A percentile compares a stretch with the other conserved stretches of the same genome.
These are phyloP conservation scores for Serinus canaria DNA, from an alignment of 2,113 vertebrate genomes.

Conservation along the genomic window DNA sequence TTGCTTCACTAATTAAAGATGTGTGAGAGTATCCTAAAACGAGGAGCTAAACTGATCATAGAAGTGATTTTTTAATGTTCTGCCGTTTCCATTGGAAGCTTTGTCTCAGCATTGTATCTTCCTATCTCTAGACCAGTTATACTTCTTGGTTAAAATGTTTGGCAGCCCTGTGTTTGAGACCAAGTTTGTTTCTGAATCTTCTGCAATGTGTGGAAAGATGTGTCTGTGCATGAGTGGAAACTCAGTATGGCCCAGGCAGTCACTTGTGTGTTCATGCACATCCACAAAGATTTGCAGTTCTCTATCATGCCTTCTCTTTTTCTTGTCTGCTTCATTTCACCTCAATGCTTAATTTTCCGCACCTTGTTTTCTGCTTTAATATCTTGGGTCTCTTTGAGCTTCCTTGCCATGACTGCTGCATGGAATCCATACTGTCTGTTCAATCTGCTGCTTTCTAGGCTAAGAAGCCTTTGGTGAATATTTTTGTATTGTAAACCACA, in stretches of 20 bases:
- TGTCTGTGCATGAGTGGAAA: neutral
- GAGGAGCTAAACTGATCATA: neutral
- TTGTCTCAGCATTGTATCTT: neutral
- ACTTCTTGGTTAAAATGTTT: neutral
- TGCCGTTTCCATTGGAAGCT: neutral
- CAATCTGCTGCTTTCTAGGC: neutral
- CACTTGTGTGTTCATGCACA: accelerated
- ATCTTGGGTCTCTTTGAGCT: slow-evolving; percentile 17
- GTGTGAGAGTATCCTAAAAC: neutral
- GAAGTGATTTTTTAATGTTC: neutral
- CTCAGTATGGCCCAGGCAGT: neutral
- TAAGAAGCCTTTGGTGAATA: neutral
- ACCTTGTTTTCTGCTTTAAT: neutral
- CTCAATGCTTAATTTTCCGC: slow-evolving; percentile 1
- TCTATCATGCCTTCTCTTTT: neutral
- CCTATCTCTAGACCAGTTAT: neutral
- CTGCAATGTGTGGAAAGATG: neutral
- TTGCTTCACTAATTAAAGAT: neutral
- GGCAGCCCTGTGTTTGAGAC: neutral
- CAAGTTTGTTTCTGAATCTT: neutral
- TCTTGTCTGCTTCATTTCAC: neutral
- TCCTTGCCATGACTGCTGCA: neutral
- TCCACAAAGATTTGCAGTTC: neutral
- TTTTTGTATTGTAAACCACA: neutral
- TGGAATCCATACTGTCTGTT: slow-evolving; percentile 3